Evolutionary conservation across 2,113 vertebrate genomes (phyloP), one percentile per base, ranked within the genome.

Genomic region (Egretta garzetta): DNA sequence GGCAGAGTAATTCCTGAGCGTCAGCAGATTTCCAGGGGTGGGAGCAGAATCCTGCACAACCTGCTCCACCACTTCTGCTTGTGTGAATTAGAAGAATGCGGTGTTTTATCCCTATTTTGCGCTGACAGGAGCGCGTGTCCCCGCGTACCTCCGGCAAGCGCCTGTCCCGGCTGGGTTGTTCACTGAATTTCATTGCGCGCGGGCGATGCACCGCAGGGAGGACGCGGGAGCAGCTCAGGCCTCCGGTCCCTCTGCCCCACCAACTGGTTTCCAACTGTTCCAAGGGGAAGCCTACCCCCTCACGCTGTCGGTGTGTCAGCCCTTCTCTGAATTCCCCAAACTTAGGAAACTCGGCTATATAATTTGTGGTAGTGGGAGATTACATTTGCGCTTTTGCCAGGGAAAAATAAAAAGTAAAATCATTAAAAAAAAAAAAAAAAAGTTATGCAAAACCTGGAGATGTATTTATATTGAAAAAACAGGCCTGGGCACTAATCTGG

Each of bases 11-110:
- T 95, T 72, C 12, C 1, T 70, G 63, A 90, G 19, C 45, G 82
- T 96, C 91, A 97, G 90, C 95, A 90, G 47, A 90, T 90, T 86
- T 89, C 68, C 80, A 92, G 28, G 33, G n/a, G 22, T 66, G 77
- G 93, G 67, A 95, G 71, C 58, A 81, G 86, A 96, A 93, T 87
- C 73, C 75, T 39, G 62, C 14, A 39, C 8, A 75, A 91, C 92
- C 74, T 76, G 96, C 21, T 84, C 35, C 1, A 4, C 83, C 37
- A 32, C 72, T 95, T 86, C 75, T 83, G 55, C 60, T 50, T 64
- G 37, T 41, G 49, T 89, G 73, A 84, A 82, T 81, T 37, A 70
- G 90, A 93, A 90, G 71, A 90, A 94, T 39, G 80, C 24, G 67
- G 15, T 71, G n/a, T 16, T 92, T 76, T 55, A 71, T 70, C 6